Percentiles rank a stretch among this genome's conserved stretches.
These are phyloP conservation scores for Tridacna gigas DNA, from an alignment of 2,888 invertebrate genomes.

Conservation along the genomic window DNA sequence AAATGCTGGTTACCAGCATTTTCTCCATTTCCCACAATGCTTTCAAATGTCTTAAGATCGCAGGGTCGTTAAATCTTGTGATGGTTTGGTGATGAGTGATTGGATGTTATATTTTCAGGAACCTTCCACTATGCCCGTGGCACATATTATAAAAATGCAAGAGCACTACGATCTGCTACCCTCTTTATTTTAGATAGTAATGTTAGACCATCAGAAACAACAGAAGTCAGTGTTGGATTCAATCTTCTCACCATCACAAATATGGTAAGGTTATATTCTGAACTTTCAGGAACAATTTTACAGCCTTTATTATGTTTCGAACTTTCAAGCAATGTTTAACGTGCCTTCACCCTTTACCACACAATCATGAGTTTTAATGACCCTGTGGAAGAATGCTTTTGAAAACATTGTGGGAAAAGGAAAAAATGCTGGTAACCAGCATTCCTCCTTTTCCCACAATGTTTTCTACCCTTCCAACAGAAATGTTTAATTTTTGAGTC, in stretches of 20 bases:
- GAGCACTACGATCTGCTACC: background rate
- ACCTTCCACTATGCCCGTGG: background rate
- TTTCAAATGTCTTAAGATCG: background rate
- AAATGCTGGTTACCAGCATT: too few relatives aligned
- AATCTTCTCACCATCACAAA: conserved; percentile 30
- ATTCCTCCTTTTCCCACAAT: too few relatives aligned
- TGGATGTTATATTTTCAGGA: background rate
- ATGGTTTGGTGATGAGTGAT: background rate
- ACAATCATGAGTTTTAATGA: too few relatives aligned
- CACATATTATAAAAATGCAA: background rate
- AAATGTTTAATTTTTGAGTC: too few relatives aligned
- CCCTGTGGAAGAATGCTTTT: too few relatives aligned
- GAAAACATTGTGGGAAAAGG: too few relatives aligned
- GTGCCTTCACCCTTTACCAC: background rate
- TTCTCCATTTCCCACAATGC: too few relatives aligned
- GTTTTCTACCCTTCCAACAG: too few relatives aligned
- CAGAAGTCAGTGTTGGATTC: conserved; percentile 34
- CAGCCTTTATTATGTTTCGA: background rate
- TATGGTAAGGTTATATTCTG: conserved; percentile 23
- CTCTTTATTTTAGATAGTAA: background rate
- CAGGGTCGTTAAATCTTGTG: background rate
- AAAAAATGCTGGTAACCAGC: too few relatives aligned
- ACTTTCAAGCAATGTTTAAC: background rate
- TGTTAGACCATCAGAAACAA: conserved; percentile 27
- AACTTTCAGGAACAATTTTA: background rate